phyloP scores from a whole-genome alignment of 2,797 vertebrate species.

The Lacerta bilineata region DNA sequence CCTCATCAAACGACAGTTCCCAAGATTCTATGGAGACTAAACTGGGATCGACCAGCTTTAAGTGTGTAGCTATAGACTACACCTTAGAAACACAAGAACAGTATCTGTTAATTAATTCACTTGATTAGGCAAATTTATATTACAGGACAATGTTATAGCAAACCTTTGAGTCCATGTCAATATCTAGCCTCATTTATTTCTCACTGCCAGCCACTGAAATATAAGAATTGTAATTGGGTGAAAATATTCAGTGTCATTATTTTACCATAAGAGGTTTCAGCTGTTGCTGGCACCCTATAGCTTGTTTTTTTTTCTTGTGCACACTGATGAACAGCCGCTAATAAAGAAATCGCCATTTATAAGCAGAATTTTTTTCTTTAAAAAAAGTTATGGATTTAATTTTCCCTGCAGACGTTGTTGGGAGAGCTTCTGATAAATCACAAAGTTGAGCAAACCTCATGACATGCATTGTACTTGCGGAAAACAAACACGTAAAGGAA shows the following conservation, averaged over 20 bases:
- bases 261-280: constrained; percentile 35
- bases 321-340: constrained; percentile 48
- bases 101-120: not conserved
- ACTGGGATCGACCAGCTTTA: not conserved
- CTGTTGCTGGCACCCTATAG: constrained; percentile 37
- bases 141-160: not conserved
- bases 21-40: not conserved
- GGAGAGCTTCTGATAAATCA: constrained; percentile 23
- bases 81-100: not conserved
- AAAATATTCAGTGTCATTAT: constrained; percentile 34
- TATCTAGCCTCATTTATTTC: not conserved
- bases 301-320: constrained; percentile 33
- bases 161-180: constrained; percentile 22
- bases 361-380: constrained; percentile 20
- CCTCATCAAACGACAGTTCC: not conserved
- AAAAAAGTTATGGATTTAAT: not conserved
- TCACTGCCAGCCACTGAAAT: constrained; percentile 38
- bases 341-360: constrained; percentile 40
- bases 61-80: not conserved
- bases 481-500: not conserved
- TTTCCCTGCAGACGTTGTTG: constrained; percentile 40
- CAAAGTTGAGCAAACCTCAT: not conserved
- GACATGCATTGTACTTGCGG: not conserved
- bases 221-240: constrained; percentile 46
- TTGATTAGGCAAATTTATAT: constrained; percentile 39